phyloP scores from a whole-genome alignment of 2,797 vertebrate species.

The Ctenosaura bakeri region DNA sequence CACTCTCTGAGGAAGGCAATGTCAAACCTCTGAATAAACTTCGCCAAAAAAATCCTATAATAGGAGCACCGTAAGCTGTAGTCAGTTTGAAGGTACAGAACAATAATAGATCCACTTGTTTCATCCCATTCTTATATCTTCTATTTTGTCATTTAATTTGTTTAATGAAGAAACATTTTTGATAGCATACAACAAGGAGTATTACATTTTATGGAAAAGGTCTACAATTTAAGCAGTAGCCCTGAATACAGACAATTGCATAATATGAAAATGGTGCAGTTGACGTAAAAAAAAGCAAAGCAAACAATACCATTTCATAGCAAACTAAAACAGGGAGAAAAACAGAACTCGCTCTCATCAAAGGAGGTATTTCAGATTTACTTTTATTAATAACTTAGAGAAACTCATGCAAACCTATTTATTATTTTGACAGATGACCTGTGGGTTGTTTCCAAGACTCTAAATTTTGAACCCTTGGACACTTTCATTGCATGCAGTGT shows the following conservation, averaged over 20 bases:
- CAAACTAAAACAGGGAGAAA: background rate
- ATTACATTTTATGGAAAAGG: background rate
- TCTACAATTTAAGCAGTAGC: background rate
- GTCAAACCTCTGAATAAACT: too few species aligned
- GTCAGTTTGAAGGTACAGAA: too few species aligned
- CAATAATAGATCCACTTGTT: background rate
- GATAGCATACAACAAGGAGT: background rate
- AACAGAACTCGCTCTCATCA: background rate
- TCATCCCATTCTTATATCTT: background rate
- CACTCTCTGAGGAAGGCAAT: too few species aligned
- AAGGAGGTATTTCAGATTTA: background rate
- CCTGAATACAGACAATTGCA: background rate
- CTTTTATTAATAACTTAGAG: background rate
- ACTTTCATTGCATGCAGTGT: conserved; percentile 83
- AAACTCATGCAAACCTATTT: conserved; percentile 14
- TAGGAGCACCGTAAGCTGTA: too few species aligned
- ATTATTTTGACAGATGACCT: conserved; percentile 80
- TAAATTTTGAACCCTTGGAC: conserved; percentile 79
- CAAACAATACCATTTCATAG: background rate
- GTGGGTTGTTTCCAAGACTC: conserved; percentile 85
- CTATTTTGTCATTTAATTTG: background rate
- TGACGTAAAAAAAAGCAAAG: background rate
- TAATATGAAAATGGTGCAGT: background rate
- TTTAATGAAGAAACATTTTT: background rate
- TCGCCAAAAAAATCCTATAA: too few species aligned